A percentile compares a stretch with the other conserved stretches of the same genome.
Conservation (phyloP, 2,888 invertebrate species). For the Pycnomerus fuliginosus region DNA sequence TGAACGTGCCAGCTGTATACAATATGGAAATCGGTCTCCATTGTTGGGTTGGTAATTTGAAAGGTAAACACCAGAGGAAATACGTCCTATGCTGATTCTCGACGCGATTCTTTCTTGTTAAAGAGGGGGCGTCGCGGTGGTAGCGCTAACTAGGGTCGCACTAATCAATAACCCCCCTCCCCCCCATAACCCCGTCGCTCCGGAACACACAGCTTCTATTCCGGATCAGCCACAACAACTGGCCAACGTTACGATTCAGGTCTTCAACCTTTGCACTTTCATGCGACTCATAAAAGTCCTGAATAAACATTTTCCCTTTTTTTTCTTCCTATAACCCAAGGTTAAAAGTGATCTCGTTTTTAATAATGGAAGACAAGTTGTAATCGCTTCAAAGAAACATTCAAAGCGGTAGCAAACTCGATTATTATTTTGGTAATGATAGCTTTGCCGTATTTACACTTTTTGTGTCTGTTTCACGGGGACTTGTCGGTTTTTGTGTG, state of each 20-base stretch:
- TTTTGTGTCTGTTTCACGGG: conserved; percentile 25
- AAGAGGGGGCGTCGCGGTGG: conserved; percentile 19
- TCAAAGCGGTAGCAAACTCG: conserved; percentile 33
- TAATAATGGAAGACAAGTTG: conserved; percentile 21
- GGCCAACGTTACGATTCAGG: conserved; percentile 29
- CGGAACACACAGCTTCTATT: conserved; percentile 44
- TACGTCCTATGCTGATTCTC: conserved; percentile 23
- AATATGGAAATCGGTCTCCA: too few relatives aligned
- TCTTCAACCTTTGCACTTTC: conserved; percentile 38
- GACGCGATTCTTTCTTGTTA: conserved; percentile 7
- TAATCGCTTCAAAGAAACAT: conserved; percentile 35
- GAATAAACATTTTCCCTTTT: conserved; percentile 14
- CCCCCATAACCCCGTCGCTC: conserved; percentile 36
- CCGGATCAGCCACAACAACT: conserved; percentile 42
- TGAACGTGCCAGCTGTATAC: too few relatives aligned
- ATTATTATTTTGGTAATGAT: conserved; percentile 39
- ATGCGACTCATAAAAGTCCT: conserved; percentile 25
- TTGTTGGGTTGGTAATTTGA: too few relatives aligned
- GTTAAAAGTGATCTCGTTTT: conserved; percentile 27
- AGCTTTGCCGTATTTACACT: conserved; percentile 24
- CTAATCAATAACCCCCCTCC: conserved; percentile 52
- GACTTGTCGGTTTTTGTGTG: conserved; percentile 20
- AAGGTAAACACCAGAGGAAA: too few relatives aligned
- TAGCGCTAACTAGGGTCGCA: conserved; percentile 54
- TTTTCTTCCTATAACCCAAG: conserved; percentile 23